Conservation (phyloP, 2,113 vertebrate genomes). For the Elachura formosa region DNA sequence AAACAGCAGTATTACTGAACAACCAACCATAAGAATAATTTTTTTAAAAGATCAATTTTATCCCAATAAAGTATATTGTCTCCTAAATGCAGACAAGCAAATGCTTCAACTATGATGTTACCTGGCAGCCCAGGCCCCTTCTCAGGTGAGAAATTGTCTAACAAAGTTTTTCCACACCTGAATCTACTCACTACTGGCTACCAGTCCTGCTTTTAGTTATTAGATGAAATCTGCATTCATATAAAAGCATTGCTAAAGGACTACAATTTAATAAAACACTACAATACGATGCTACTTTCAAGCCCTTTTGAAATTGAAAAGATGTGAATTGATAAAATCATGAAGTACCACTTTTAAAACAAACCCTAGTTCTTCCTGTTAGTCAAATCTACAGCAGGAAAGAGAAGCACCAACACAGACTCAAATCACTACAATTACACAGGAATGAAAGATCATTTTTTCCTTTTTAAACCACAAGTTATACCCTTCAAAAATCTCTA, state of each 20-base stretch:
- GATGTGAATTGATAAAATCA: not conserved
- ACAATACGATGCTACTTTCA: not conserved
- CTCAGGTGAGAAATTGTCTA: not conserved
- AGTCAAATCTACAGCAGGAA: not conserved
- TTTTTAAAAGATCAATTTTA: not conserved
- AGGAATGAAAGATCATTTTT: rapidly evolving
- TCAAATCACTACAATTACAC: not conserved
- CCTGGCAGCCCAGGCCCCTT: not conserved
- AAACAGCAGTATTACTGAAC: not conserved
- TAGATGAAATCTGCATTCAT: not conserved
- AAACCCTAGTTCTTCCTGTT: not conserved
- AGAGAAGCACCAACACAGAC: not conserved
- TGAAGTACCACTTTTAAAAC: not conserved
- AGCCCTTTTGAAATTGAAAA: not conserved
- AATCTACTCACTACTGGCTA: not conserved
- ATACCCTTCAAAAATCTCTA: not conserved
- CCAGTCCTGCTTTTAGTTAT: not conserved
- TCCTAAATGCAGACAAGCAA: not conserved
- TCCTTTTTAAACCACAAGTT: not conserved
- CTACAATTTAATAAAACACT: not conserved
- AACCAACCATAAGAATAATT: not conserved
- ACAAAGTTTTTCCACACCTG: not conserved
- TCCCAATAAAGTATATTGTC: not conserved
- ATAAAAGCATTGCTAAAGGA: not conserved
- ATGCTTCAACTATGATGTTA: not conserved